Evolutionary conservation across 1,140 invertebrate genomes (phyloP), one percentile per base, ranked within the genome.

Genomic region (Zophobas morio): DNA sequence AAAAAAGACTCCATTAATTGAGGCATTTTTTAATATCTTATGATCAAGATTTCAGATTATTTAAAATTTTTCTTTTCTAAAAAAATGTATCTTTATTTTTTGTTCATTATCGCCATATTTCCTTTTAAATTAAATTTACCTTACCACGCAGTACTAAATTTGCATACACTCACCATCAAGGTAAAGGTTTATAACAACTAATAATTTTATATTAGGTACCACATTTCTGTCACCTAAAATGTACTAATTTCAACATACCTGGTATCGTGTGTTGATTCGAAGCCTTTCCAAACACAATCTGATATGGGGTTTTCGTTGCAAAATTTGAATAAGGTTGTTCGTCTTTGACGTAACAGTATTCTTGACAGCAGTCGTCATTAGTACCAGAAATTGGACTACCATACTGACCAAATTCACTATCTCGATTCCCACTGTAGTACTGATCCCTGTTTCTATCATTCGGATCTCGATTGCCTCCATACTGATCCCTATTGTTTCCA

Each of bases 301-400:
- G 88, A 82, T 93, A 93, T 1, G 91, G 89, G 0, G 91, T 92
- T 84, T 92, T 92, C 0, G 89, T 89, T 5, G 88, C 89, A 81
- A 92, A 92, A n/a, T 89, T 87, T 4, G 90, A 85, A 77, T 89
- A 88, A 0, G 91, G 90, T 51, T 91, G 87, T n/a, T 87, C 85
- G 74, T 92, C 90, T 33, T 84, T 86, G 42, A 87, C 86, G 42
- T 90, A 89, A 83, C 91, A 93, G 79, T 90, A 90, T 39, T 88
- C 89, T 78, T 91, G 89, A 75, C 89, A 86, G 63, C 81, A 82
- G 33, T 82, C 84, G 74, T 75, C 66, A 70, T 84, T 72, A 0
- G 57, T 74, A n/a, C 42, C 60, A 42, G 32, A 42, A 4, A 66
- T 5, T 5, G 60, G 60, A 47, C 5, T 46, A 54, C 37, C 39